Conservation (phyloP, 2,113 vertebrate species). For the Sinocyclocheilus rhinocerous region DNA sequence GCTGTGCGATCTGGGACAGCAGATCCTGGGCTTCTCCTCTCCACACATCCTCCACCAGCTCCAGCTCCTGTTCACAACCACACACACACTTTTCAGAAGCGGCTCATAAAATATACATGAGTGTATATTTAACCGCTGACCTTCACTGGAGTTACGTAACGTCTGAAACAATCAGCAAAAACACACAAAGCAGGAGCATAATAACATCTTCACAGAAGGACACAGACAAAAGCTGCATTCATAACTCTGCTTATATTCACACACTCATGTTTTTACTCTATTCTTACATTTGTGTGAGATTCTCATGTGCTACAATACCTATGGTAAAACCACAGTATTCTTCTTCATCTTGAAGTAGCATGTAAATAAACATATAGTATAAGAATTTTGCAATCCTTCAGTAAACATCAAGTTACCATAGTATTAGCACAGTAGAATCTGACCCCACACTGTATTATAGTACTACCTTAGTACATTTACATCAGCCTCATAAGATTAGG, state of each 20-base stretch:
- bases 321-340: background rate
- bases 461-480: background rate
- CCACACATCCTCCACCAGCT: constrained; percentile 98
- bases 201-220: background rate
- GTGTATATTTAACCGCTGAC: constrained; percentile 25
- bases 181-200: constrained; percentile 1
- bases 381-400: background rate
- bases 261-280: background rate
- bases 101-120: background rate
- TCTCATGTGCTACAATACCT: background rate
- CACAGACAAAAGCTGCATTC: background rate
- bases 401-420: background rate
- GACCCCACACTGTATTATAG: background rate
- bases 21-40: constrained; percentile 95
- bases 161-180: constrained; percentile 9
- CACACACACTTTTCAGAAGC: constrained; percentile 15
- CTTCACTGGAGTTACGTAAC: background rate
- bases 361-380: background rate
- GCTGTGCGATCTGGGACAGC: constrained; percentile 92
- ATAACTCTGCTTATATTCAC: background rate
- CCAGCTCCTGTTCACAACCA: constrained; percentile 82
- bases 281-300: background rate
- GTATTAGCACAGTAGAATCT: background rate
- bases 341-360: background rate
- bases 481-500: background rate